Conservation (phyloP, 1,140 invertebrate species). For the Macrocentrus cingulum region DNA sequence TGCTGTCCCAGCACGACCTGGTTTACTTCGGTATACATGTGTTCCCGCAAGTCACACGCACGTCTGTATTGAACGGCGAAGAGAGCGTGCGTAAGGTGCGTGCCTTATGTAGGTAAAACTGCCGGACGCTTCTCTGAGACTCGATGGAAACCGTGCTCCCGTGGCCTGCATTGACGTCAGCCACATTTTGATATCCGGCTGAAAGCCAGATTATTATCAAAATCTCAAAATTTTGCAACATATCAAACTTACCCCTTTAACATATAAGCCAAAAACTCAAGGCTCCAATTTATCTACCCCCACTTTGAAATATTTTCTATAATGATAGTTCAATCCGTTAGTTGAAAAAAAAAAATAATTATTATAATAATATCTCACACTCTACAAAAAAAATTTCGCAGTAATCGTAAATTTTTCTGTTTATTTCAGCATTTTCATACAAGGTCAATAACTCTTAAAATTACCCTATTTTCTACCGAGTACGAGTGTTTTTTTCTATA, state of each 20-base stretch:
- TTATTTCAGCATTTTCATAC: too few species aligned
- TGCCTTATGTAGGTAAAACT: constrained; percentile 28
- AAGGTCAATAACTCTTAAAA: too few species aligned
- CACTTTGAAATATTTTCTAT: background rate
- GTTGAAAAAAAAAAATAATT: too few species aligned
- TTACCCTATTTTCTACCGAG: too few species aligned
- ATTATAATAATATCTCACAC: too few species aligned
- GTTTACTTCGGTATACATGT: constrained; percentile 51
- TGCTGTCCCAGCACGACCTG: constrained; percentile 50
- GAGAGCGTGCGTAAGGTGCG: constrained; percentile 27
- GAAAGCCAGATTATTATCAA: constrained; percentile 19
- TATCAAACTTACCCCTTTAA: background rate
- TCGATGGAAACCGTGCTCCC: constrained; percentile 32
- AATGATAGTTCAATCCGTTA: constrained; percentile 8
- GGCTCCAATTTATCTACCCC: constrained; percentile 37
- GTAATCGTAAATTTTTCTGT: too few species aligned
- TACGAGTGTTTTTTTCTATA: too few species aligned
- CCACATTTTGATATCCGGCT: constrained; percentile 30
- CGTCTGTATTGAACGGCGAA: constrained; percentile 18
- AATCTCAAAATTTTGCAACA: background rate
- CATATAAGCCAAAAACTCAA: constrained; percentile 18
- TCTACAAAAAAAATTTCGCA: too few species aligned
- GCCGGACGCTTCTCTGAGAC: constrained; percentile 12
- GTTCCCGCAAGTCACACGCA: constrained; percentile 27
- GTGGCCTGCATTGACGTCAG: constrained; percentile 44